These are phyloP conservation scores for Caenorhabditis virilis DNA, from an alignment of 2,888 invertebrate genomes.

Conservation along the genomic window DNA sequence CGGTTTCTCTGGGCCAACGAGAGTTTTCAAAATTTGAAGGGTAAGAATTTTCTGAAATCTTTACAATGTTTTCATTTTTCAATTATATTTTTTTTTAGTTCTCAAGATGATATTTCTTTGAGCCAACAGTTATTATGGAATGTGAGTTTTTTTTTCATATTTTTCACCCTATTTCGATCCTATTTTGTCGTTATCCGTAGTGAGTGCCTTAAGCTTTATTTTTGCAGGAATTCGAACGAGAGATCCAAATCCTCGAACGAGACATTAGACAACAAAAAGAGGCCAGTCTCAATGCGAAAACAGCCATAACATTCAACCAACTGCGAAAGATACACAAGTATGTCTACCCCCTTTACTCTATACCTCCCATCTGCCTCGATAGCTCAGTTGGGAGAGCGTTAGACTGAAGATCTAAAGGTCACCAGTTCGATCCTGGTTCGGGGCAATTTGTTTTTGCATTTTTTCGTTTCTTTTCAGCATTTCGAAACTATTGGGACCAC, in stretches of 20 bases:
- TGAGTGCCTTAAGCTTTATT: neutral
- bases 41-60: slow-evolving; percentile 9
- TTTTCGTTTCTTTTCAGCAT: slow-evolving; percentile 26
- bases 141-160: slow-evolving; percentile 8
- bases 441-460: slow-evolving; percentile 42
- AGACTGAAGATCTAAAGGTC: slow-evolving; percentile 69
- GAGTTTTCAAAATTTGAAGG: slow-evolving; percentile 20
- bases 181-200: too few species aligned
- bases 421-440: slow-evolving; percentile 68
- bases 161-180: neutral
- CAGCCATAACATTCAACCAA: slow-evolving; percentile 52
- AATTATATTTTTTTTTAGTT: slow-evolving; percentile 9
- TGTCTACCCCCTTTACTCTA: neutral
- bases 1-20: slow-evolving; percentile 8
- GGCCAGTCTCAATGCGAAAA: slow-evolving; percentile 51
- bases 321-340: slow-evolving; percentile 48
- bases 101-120: slow-evolving; percentile 10
- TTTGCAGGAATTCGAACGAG: slow-evolving; percentile 39
- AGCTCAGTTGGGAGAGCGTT: slow-evolving; percentile 69
- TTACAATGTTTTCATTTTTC: neutral
- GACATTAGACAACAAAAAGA: slow-evolving; percentile 52
- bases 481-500: slow-evolving; percentile 44
- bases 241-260: slow-evolving; percentile 44
- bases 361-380: slow-evolving; percentile 38
- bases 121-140: slow-evolving; percentile 13